Evolutionary conservation across 2,113 vertebrate genomes (phyloP).

Genomic region (Zosterops borbonicus): DNA sequence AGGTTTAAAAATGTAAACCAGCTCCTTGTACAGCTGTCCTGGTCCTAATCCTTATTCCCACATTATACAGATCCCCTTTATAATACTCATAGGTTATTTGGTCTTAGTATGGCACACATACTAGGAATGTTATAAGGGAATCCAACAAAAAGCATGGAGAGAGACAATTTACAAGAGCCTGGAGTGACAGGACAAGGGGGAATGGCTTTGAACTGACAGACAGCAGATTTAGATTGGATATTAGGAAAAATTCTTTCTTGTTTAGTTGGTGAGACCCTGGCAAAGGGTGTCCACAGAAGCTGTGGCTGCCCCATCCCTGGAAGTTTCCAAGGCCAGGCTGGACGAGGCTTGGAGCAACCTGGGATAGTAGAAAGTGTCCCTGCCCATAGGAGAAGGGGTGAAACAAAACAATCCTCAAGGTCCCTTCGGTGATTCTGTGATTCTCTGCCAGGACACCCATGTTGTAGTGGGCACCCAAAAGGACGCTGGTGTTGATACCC

Average conservation of each 20-base stretch:
- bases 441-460: fast-evolving
- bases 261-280: not conserved
- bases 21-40: not conserved
- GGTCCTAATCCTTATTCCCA: not conserved
- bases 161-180: not conserved
- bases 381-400: not conserved
- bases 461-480: fast-evolving
- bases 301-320: not conserved
- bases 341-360: not conserved
- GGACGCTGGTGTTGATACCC: not conserved
- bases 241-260: no score
- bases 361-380: not conserved
- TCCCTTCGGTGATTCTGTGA: fast-evolving
- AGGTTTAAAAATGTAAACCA: not conserved
- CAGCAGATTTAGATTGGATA: no score
- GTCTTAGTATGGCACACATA: no score
- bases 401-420: not conserved
- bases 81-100: not conserved
- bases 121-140: not conserved
- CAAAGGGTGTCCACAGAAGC: not conserved
- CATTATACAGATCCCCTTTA: fast-evolving
- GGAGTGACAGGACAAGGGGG: not conserved
- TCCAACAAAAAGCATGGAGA: not conserved
- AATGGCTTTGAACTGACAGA: not conserved
- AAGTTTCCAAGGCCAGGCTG: not conserved